Evolutionary conservation across 2,888 invertebrate species (phyloP), one percentile per base, ranked within the genome.

Genomic region (Drosophila nr. fundita): DNA sequence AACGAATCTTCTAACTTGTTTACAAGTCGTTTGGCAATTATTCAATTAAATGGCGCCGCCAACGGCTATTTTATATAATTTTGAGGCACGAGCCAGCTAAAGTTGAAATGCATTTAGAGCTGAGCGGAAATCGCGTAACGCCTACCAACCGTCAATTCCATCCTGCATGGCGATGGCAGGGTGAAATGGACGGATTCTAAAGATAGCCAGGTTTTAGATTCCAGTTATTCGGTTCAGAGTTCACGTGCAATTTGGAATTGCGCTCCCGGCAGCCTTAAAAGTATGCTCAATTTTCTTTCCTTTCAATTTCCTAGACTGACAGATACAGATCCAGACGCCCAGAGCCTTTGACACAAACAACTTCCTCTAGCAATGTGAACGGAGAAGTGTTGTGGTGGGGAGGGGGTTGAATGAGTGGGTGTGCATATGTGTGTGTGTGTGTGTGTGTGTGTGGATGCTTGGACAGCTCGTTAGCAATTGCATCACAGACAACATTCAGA

Each of bases 1-100:
- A 45, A 49, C 49, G 40, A 67, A 65, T 76, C 65, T 50, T 62
- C 29, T 65, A 74, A 81, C 76, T 83, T 89, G 84, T 87, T 85
- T 82, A 82, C 84, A 79, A 83, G 72, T 84, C 87, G 87, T 79
- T 89, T 79, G 81, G 87, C 85, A 89, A 85, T 85, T 85, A 85
- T 87, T 87, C 79, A 89, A 89, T 87, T 83, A 74, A 79, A 84
- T 74, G 73, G 71, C 76, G 64, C 74, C 80, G 80, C 73, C 76
- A 69, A 30, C 68, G 61, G 63, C 61, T 60, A 30, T 73, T 70
- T 80, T 76, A 68, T 82, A 58, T 85, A 88, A 87, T 82, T 73
- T 75, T 69, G 71, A 77, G 66, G 64, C 78, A 78, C 73, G 55
- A 53, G 38, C 55, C 68, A 42, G 66, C 65, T 36, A 61, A 75